Percentiles rank a stretch among this genome's conserved stretches.
Conservation (phyloP, 2,888 invertebrate species). For the Perdita meconis region DNA sequence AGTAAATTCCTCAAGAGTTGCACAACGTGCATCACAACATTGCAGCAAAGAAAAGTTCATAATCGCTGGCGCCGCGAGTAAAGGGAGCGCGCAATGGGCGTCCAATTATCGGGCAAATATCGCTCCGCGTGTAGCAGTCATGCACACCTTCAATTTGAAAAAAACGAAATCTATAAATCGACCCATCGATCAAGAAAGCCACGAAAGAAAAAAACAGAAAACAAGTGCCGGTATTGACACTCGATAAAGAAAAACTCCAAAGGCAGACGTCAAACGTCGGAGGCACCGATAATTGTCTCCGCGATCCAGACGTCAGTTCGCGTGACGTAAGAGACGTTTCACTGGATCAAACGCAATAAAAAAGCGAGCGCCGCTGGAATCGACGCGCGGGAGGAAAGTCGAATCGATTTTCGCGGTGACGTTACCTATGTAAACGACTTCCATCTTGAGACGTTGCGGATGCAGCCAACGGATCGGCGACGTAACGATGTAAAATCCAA, state of each 20-base stretch:
- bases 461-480: conserved; percentile 67
- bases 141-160: too few species aligned
- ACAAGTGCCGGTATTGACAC: conserved; percentile 2
- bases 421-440: conserved; percentile 83
- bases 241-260: not conserved
- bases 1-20: too few species aligned
- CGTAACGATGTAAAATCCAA: conserved; percentile 72
- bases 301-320: too few species aligned
- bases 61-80: too few species aligned
- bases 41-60: too few species aligned
- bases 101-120: too few species aligned
- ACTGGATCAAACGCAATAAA: too few species aligned
- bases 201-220: not conserved
- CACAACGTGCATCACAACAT: too few species aligned
- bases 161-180: too few species aligned
- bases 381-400: conserved; percentile 9
- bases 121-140: too few species aligned
- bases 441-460: conserved; percentile 79
- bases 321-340: not conserved
- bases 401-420: conserved; percentile 56
- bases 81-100: too few species aligned
- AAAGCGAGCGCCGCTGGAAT: conserved; percentile 19
- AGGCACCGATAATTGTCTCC: not conserved
- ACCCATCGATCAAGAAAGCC: not conserved
- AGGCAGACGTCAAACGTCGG: not conserved